Percentiles rank a stretch among this genome's conserved stretches.
These are phyloP conservation scores for Castor canadensis DNA, from an alignment of 2,113 vertebrate genomes.

Conservation along the genomic window DNA sequence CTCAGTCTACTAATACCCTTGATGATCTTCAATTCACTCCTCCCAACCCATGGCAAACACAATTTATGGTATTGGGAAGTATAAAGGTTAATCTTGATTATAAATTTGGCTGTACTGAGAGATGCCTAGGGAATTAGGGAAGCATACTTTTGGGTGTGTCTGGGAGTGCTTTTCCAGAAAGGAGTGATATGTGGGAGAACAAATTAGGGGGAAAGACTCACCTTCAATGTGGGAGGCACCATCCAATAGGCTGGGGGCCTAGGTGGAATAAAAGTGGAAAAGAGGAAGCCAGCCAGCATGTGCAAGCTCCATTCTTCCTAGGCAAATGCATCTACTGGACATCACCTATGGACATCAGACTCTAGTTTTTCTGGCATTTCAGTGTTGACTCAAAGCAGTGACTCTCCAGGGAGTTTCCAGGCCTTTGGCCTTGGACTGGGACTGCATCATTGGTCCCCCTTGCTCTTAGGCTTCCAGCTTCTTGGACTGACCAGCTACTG, in stretches of 20 bases:
- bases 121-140: background rate
- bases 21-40: background rate
- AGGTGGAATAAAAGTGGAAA: background rate
- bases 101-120: background rate
- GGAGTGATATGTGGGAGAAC: background rate
- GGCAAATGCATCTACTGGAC: no score
- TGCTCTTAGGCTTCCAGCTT: no score
- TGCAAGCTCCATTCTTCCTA: no score
- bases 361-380: no score
- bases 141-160: background rate
- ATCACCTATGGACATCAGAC: no score
- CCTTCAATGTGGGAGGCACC: background rate
- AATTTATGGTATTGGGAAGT: background rate
- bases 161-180: background rate
- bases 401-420: no score
- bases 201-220: background rate
- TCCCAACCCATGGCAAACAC: background rate
- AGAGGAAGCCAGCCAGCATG: background rate
- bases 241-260: background rate
- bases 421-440: no score
- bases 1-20: background rate
- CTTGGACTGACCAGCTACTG: no score
- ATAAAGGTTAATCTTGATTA: background rate
- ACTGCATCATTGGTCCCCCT: no score
- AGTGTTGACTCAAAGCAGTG: no score